Percentiles rank a stretch among this genome's conserved stretches.
Conservation (phyloP, 2,888 invertebrate species). For the Hemistola chrysoprasaria region DNA sequence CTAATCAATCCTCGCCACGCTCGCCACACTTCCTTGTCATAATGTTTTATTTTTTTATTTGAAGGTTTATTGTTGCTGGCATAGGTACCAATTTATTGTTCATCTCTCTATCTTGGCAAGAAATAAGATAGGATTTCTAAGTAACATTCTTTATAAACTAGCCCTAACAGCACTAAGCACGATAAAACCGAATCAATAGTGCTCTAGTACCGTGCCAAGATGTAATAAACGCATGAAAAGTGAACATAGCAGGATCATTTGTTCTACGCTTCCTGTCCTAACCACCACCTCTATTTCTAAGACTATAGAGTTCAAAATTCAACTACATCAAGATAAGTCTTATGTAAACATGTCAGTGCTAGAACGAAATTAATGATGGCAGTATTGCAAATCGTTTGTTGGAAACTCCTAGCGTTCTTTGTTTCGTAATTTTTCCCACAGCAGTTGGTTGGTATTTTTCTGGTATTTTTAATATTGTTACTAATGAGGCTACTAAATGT, state of each 20-base stretch:
- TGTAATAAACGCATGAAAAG: constrained; percentile 73
- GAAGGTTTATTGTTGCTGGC: too few relatives aligned
- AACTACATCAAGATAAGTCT: constrained; percentile 20
- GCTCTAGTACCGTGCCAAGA: constrained; percentile 67
- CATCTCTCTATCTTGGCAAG: constrained; percentile 1
- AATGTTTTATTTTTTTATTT: too few relatives aligned
- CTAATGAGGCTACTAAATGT: background rate
- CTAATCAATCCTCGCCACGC: too few relatives aligned
- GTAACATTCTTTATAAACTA: constrained; percentile 28
- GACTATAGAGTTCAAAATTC: constrained; percentile 34
- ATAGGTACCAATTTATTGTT: too few relatives aligned
- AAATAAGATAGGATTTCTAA: too few relatives aligned
- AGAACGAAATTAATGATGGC: constrained; percentile 65
- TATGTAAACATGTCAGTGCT: constrained; percentile 45
- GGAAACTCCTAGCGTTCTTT: constrained; percentile 46
- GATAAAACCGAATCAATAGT: constrained; percentile 67
- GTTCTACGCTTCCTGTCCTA: constrained; percentile 39
- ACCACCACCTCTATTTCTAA: constrained; percentile 30
- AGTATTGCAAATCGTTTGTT: constrained; percentile 66
- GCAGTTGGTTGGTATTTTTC: constrained; percentile 13
- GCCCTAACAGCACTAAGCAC: constrained; percentile 51
- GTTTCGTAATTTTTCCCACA: constrained; percentile 29
- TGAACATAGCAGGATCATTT: constrained; percentile 60
- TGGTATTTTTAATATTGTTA: constrained; percentile 25
- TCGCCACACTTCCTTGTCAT: too few relatives aligned